Evolutionary conservation across 2,113 vertebrate species (phyloP), one percentile per base, ranked within the genome.

Genomic region (Camelus bactrianus): DNA sequence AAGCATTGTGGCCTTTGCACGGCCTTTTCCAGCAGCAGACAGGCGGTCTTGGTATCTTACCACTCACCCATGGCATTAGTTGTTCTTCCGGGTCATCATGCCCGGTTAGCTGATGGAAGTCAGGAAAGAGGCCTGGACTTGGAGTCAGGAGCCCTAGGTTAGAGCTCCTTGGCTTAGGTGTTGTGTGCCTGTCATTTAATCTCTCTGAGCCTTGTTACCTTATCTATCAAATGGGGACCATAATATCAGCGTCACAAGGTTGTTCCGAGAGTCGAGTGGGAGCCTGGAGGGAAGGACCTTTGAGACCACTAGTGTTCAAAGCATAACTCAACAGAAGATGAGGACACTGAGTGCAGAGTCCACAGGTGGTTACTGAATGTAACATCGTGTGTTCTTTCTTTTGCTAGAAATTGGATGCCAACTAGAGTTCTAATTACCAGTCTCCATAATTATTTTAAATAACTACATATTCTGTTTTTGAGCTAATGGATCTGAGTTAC

Each of bases 331-430:
- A 20, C 35, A 24, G 72, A 93, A 86, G 22, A 54, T 24, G 64
- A 83, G 19, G 28, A 24, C 16, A 26, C 6, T 56, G 42, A 85
- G 14, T 65, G 76, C 32, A 81, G 54, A 35, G 65, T 60, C 52
- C 24, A 20, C 32, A 82, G 11, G 83, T 26, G 15, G 60, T 60
- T 75, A 65, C 17, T 17, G 80, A 93, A 58, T 17, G 62, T 88
- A 52, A 77, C 80, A 50, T 35, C 64, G 64, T 42, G 28, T 46
- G 19, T 82, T 87, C 83, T 93, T 95, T 82, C 73, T 95, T 92
- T 82, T 86, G 50, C 73, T 93, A 82, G 67, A 86, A 93, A 86
- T 93, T 89, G 91, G 79, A 92, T 72, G 15, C 93, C 73, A 60
- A 82, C n/a, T 11, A 20, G 48, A 89, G 67, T 89, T 93, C 92